A percentile compares a stretch with the other conserved stretches of the same genome.
These are phyloP conservation scores for Elaphurus davidianus DNA, from an alignment of 2,113 vertebrate genomes.

Conservation along the genomic window DNA sequence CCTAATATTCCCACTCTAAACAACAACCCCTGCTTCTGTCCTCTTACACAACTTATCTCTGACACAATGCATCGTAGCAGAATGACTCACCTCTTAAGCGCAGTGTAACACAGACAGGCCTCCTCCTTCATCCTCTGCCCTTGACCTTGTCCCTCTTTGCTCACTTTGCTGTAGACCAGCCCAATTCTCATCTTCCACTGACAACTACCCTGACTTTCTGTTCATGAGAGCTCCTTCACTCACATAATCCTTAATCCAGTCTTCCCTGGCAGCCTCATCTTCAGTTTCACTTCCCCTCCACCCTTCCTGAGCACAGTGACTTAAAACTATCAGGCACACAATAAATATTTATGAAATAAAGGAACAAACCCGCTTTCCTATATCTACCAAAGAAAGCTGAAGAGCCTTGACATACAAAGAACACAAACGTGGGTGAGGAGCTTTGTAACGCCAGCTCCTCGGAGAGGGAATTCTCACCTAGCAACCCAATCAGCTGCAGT, in stretches of 20 bases:
- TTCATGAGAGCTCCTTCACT: not conserved
- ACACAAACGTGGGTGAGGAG: not conserved
- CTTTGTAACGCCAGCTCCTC: not conserved
- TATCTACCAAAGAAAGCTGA: not conserved
- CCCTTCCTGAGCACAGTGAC: not conserved
- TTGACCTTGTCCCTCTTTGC: not conserved
- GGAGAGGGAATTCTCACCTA: no score
- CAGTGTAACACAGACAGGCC: not conserved
- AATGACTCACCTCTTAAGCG: not conserved
- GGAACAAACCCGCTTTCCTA: not conserved
- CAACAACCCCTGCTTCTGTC: not conserved
- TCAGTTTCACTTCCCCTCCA: not conserved
- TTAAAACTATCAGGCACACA: not conserved
- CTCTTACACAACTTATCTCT: not conserved
- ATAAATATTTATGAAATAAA: not conserved
- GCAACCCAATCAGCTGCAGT: not conserved
- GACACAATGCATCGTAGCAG: not conserved
- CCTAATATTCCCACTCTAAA: not conserved
- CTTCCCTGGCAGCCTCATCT: not conserved
- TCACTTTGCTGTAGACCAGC: not conserved
- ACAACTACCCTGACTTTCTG: not conserved
- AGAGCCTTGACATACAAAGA: not conserved
- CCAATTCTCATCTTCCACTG: not conserved
- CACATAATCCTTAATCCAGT: not conserved
- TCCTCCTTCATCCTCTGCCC: not conserved